Percentiles rank a stretch among this genome's conserved stretches.
These are phyloP conservation scores for Isaurus tuberculatus DNA, from an alignment of 92 coral and sea anemone genomes.

Conservation along the genomic window DNA sequence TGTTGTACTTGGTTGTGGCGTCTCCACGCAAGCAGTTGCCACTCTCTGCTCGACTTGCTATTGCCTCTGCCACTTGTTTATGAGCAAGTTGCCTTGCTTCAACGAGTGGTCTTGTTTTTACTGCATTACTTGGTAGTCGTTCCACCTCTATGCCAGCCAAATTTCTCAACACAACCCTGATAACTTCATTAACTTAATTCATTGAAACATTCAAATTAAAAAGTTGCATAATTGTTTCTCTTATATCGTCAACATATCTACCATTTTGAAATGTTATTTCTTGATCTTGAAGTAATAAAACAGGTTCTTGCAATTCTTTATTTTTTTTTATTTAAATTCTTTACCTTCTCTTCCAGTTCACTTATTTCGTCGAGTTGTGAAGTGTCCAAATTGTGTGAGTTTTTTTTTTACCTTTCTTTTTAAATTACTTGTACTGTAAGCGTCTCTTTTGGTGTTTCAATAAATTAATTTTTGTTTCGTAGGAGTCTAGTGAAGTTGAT, in stretches of 20 bases:
- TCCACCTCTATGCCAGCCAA: too few relatives aligned
- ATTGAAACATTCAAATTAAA: not conserved
- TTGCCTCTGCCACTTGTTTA: too few relatives aligned
- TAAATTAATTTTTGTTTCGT: not conserved
- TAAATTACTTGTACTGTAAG: conserved; percentile 1
- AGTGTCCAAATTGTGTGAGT: not conserved
- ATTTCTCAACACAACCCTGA: not conserved
- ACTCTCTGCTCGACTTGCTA: not conserved
- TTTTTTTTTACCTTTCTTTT: not conserved
- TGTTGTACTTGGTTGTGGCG: conserved; percentile 30
- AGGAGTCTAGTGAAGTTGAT: not conserved
- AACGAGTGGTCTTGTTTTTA: too few relatives aligned
- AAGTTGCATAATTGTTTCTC: not conserved
- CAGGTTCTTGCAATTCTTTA: not conserved
- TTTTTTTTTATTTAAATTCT: not conserved
- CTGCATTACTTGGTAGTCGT: too few relatives aligned
- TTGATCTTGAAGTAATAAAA: conserved; percentile 10
- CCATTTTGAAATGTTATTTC: conserved; percentile 15
- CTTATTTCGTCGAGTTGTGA: not conserved
- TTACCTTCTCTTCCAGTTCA: conserved; percentile 1
- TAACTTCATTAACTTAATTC: conserved; percentile 11
- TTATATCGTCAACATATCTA: not conserved
- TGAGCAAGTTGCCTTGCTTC: too few relatives aligned
- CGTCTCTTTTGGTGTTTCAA: not conserved
- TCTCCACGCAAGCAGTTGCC: conserved; percentile 18